Base-by-base conservation (phyloP, 92 coral and sea anemone genomes). In the Epizoanthus fatuus region DNA sequence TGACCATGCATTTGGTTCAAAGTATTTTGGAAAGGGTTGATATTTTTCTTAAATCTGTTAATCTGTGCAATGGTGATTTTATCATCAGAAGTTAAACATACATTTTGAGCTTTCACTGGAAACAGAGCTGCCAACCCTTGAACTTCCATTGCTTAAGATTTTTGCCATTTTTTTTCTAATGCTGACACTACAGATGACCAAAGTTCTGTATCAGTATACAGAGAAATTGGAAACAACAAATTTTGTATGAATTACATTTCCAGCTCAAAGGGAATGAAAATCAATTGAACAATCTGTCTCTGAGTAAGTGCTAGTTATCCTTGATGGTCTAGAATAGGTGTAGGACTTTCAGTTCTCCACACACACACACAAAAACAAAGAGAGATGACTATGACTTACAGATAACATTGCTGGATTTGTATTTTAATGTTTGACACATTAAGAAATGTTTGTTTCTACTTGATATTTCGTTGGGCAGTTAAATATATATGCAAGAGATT, bases 1-100 rank as follows among this genome's bases (percentile, higher is more conserved):
- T 66, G 76, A 81, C 62, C 60, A 54, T 63, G 75, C 75, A 9
- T 81, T 81, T 56, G 58, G 63, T 42, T 65, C 63, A 25, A 72
- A 69, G 60, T 66, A 66, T 47, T 66, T 81, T 81, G 85, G 85
- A 44, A 70, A 70, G 55, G 75, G 75, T 45, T 70, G 75, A 70
- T 19, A 29, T 70, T 70, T 70, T 45, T 70, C 55, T 44, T 70
- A 17, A n/a, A 70, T 45, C 56, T 70, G 54, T 70, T 70, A 70
- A 70, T 45, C 75, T 70, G 75, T 70, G 56, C 75, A 70, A 44
- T 20, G 54, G 74, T 7, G 54, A 42, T 44, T 68, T 68, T 68
- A 15, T 69, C 74, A 38, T 68, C 52, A 14, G 74, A 68, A 68
- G 74, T 69, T 69, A 69, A 69, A 69, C 55, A 1, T 69, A 69